These are phyloP conservation scores for Etia nguti DNA, from an alignment of 2,113 vertebrate genomes.

Conservation along the genomic window DNA sequence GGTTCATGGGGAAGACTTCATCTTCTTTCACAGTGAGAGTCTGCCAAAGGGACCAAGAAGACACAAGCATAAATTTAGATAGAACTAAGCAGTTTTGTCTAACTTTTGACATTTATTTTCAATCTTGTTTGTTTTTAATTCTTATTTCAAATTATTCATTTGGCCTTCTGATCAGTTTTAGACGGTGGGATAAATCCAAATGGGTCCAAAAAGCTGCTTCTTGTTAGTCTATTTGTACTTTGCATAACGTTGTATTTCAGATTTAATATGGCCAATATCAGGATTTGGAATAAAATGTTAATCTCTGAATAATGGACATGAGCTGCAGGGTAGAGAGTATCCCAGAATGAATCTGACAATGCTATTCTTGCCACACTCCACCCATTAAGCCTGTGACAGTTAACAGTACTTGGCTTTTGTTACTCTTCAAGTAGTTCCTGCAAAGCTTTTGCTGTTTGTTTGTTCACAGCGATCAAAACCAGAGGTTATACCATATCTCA, in stretches of 20 bases:
- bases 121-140: background rate
- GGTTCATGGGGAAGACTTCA: conserved; percentile 73
- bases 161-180: background rate
- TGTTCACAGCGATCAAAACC: background rate
- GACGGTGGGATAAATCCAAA: background rate
- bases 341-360: background rate
- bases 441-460: background rate
- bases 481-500: background rate
- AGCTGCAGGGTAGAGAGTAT: background rate
- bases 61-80: background rate
- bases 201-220: background rate
- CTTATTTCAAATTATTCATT: background rate
- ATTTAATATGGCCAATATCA: background rate
- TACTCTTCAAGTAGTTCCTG: background rate
- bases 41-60: conserved; percentile 14
- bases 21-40: conserved; percentile 71
- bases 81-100: background rate
- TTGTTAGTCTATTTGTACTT: background rate
- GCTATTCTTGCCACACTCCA: background rate
- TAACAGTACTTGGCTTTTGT: background rate
- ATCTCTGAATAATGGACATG: background rate
- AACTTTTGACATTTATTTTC: background rate
- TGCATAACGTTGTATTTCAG: background rate
- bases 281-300: background rate
- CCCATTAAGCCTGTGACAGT: background rate